A percentile compares a stretch with the other conserved stretches of the same genome.
Conservation (phyloP, 2,113 vertebrate species). For the Neodon shergylaensis region DNA sequence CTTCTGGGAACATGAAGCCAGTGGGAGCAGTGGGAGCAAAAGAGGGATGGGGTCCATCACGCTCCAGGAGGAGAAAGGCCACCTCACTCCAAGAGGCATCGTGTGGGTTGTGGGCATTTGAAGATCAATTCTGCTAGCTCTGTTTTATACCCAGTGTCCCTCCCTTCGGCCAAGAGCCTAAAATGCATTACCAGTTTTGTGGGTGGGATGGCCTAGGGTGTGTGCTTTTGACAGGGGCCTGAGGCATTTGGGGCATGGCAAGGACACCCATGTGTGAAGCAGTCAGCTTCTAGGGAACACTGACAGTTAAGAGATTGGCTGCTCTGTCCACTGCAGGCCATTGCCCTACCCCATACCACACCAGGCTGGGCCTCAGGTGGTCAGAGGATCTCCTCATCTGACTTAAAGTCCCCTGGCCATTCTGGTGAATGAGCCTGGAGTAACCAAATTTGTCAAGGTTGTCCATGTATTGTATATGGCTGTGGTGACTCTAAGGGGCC, state of each 20-base stretch:
- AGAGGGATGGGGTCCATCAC: too few relatives aligned
- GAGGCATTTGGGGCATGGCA: background rate
- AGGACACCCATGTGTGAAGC: background rate
- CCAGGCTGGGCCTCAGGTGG: background rate
- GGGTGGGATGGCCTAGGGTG: background rate
- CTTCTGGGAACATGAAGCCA: background rate
- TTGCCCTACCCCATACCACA: background rate
- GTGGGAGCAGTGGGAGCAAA: background rate
- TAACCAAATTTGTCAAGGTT: background rate
- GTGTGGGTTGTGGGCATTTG: background rate
- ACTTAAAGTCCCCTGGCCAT: background rate
- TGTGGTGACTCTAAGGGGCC: background rate
- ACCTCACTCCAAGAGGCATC: background rate
- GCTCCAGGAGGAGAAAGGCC: background rate
- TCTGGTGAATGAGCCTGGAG: background rate
- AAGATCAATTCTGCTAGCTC: background rate
- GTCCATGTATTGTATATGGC: background rate
- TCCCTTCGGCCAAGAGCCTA: background rate
- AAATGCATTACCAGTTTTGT: background rate
- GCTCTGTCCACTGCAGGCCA: background rate
- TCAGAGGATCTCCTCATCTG: background rate
- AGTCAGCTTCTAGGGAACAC: background rate
- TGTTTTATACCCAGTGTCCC: background rate
- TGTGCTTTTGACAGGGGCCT: slow-evolving; percentile 6
- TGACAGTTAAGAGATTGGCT: background rate